Evolutionary conservation across 2,888 invertebrate species (phyloP), one percentile per base, ranked within the genome.

Genomic region (Melieria picta): DNA sequence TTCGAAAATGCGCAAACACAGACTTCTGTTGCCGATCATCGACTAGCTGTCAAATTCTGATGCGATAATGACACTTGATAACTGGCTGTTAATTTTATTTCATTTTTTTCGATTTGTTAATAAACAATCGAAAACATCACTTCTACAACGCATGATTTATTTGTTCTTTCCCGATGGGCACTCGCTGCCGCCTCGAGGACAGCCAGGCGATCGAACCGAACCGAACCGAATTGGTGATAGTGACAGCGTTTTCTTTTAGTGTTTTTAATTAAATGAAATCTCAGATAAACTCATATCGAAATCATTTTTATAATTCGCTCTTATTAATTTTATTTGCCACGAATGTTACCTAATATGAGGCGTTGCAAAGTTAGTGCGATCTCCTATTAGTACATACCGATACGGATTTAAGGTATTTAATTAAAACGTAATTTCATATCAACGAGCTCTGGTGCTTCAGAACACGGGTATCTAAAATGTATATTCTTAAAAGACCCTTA

Each of bases 211-310:
- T 30, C 30, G 30, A 30, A 30, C 30, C 30, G 30, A 30, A 30
- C 30, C 30, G 30, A 30, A 30, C 30, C 30, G 30, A 30, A 30
- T 30, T 75, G 70, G 65, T 10, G 45, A 46, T 64, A 48, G 7
- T 80, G 30, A 81, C 79, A 81, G 76, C 81, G 76, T 74, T 74
- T 73, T 72, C 80, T 82, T 82, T 82, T 82, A 76, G 81, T 79
- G 82, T 81, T 30, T 30, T 80, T 80, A 80, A 80, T 80, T 80
- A 80, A 82, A 80, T 69, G 78, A 80, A 80, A 82, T 82, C 80
- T 80, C 79, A 9, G 47, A 62, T 62, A 2, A 62, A 47, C 10
- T 62, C 48, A 46, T 16, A 62, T 16, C 16, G 16, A 5, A 30
- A 30, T 30, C 30, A 30, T 30, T 30, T 30, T 30, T 30, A 30